A percentile compares a stretch with the other conserved stretches of the same genome.
Evolutionary conservation across 2,888 invertebrate genomes (phyloP).

Genomic region (Neoscelio sp.): DNA sequence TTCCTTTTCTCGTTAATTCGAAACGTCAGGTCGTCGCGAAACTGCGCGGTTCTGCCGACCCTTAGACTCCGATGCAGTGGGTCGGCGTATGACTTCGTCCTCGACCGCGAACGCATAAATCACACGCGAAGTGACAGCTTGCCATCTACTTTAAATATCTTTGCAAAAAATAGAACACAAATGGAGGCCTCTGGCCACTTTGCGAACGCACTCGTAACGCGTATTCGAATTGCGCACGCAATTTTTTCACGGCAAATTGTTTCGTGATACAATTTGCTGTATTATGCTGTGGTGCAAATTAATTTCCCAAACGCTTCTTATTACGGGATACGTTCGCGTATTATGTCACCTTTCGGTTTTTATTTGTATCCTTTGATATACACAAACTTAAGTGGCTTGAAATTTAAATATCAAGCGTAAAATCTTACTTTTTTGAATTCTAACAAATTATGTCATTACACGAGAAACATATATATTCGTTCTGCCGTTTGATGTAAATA

Average conservation of each 20-base stretch:
- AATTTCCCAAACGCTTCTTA: constrained; percentile 16
- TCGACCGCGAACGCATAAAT: constrained; percentile 75
- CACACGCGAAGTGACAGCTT: constrained; percentile 72
- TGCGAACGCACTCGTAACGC: constrained; percentile 16
- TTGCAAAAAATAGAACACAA: constrained; percentile 73
- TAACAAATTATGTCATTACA: too few relatives aligned
- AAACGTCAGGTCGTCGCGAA: constrained; percentile 51
- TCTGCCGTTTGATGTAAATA: too few relatives aligned
- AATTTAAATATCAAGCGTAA: too few relatives aligned
- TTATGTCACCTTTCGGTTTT: constrained; percentile 24
- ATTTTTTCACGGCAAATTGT: constrained; percentile 40
- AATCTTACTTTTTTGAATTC: too few relatives aligned
- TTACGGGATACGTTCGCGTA: neutral
- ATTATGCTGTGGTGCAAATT: constrained; percentile 18
- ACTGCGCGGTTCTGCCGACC: constrained; percentile 54
- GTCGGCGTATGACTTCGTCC: constrained; percentile 72
- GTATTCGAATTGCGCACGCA: constrained; percentile 52
- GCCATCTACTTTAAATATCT: constrained; percentile 73
- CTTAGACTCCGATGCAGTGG: constrained; percentile 54
- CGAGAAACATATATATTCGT: too few relatives aligned
- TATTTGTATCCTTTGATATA: neutral
- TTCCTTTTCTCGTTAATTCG: constrained; percentile 64
- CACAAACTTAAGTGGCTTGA: too few relatives aligned
- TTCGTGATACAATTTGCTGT: neutral
- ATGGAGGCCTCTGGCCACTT: constrained; percentile 24